Evolutionary conservation across 2,888 invertebrate genomes (phyloP).

Genomic region (Tetranychus piercei): DNA sequence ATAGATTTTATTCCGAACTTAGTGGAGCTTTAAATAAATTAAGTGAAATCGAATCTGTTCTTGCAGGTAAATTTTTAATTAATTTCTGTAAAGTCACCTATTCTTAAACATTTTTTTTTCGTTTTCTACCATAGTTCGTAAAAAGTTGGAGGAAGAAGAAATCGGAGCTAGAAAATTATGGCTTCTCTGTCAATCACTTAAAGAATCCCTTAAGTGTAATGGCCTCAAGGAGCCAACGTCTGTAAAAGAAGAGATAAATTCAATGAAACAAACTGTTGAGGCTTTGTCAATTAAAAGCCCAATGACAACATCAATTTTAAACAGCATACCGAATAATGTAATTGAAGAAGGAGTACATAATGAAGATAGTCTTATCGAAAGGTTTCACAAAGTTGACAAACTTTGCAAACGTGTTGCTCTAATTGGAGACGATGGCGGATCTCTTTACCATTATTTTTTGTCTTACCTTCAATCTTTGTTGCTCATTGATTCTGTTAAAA

Average conservation of each 20-base stretch:
- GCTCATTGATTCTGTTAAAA: constrained; percentile 33
- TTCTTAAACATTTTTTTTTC: neutral
- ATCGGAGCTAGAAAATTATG: constrained; percentile 71
- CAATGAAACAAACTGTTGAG: constrained; percentile 57
- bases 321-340: constrained; percentile 57
- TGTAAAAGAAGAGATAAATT: constrained; percentile 48
- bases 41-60: constrained; percentile 21
- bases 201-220: constrained; percentile 46
- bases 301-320: constrained; percentile 33
- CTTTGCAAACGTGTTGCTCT: constrained; percentile 65
- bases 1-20: constrained; percentile 49
- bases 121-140: constrained; percentile 22
- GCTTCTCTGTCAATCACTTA: constrained; percentile 76
- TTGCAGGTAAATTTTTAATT: neutral
- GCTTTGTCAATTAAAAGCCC: constrained; percentile 21
- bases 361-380: constrained; percentile 61
- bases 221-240: constrained; percentile 38
- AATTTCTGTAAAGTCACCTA: constrained; percentile 20
- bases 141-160: constrained; percentile 44
- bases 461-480: constrained; percentile 78
- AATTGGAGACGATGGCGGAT: constrained; percentile 67
- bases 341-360: constrained; percentile 64
- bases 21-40: constrained; percentile 23
- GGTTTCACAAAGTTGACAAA: constrained; percentile 47
- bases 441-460: constrained; percentile 54